Conservation (phyloP, 2,113 vertebrate species). For the Malaclemys terrapin region DNA sequence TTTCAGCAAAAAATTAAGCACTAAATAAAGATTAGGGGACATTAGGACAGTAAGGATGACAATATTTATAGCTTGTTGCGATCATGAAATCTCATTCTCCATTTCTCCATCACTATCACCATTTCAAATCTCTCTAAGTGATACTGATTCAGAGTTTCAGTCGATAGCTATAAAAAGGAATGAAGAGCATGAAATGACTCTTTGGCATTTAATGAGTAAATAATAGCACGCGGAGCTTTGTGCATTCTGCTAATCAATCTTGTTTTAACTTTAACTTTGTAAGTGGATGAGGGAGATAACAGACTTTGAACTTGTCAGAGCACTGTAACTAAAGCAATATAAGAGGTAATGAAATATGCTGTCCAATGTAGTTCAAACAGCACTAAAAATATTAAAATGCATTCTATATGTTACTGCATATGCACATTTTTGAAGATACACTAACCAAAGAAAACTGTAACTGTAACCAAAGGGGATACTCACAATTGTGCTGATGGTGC, state of each 20-base stretch:
- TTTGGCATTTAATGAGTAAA: conserved; percentile 45
- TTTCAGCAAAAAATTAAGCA: conserved; percentile 51
- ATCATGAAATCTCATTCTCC: conserved; percentile 51
- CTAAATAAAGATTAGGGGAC: conserved; percentile 58
- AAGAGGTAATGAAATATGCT: not conserved
- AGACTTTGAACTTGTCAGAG: not conserved
- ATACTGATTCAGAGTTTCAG: conserved; percentile 35
- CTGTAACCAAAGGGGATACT: not conserved
- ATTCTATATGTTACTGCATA: not conserved
- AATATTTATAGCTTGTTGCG: conserved; percentile 53
- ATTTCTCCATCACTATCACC: conserved; percentile 23
- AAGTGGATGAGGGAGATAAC: not conserved
- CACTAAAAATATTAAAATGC: conserved; percentile 3
- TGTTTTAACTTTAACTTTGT: conserved; percentile 1
- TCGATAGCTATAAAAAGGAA: conserved; percentile 54
- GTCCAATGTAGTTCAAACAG: not conserved
- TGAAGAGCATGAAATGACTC: conserved; percentile 1
- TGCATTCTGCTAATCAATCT: conserved; percentile 20
- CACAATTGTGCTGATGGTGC: not conserved
- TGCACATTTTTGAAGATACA: not conserved
- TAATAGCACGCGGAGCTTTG: not conserved
- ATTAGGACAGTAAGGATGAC: conserved; percentile 21
- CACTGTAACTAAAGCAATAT: not conserved
- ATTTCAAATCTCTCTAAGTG: conserved; percentile 57
- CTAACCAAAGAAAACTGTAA: not conserved